Conservation (phyloP, 92 coral and sea anemone species). For the Chrysogorgia sp. region DNA sequence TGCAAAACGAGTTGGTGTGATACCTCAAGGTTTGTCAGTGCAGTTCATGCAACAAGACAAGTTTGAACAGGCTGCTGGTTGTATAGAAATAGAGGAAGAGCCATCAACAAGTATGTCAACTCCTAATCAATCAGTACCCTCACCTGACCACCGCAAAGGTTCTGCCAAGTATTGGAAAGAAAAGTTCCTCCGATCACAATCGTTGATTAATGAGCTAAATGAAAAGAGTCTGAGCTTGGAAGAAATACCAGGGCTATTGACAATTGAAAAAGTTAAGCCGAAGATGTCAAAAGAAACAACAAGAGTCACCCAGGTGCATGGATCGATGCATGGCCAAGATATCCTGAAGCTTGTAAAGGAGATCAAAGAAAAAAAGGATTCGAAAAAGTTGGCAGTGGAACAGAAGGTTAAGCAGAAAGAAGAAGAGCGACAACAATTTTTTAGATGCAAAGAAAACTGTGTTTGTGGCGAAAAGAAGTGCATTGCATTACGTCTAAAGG, state of each 20-base stretch:
- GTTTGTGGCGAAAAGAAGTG: too few relatives aligned
- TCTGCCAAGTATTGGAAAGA: conserved; percentile 4
- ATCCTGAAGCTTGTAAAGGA: not conserved
- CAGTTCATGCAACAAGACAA: not conserved
- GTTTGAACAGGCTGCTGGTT: not conserved
- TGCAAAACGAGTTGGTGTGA: not conserved
- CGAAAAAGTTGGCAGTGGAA: not conserved
- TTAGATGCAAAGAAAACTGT: too few relatives aligned
- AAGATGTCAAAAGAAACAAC: not conserved
- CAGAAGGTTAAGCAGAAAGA: too few relatives aligned
- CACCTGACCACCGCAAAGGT: not conserved
- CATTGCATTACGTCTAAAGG: too few relatives aligned
- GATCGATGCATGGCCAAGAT: conserved; percentile 5
- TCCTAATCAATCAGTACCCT: not conserved
- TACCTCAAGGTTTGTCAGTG: not conserved
- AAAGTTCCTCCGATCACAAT: not conserved
- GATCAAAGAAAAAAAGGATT: not conserved
- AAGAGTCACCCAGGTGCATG: not conserved
- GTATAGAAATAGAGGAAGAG: not conserved
- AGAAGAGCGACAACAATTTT: too few relatives aligned
- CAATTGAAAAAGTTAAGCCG: not conserved
- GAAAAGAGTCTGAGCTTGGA: not conserved
- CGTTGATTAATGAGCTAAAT: not conserved
- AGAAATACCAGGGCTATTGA: not conserved
- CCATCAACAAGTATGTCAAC: not conserved